Evolutionary conservation across 2,888 invertebrate species (phyloP).

Genomic region (Caenorhabditis doughertyi): DNA sequence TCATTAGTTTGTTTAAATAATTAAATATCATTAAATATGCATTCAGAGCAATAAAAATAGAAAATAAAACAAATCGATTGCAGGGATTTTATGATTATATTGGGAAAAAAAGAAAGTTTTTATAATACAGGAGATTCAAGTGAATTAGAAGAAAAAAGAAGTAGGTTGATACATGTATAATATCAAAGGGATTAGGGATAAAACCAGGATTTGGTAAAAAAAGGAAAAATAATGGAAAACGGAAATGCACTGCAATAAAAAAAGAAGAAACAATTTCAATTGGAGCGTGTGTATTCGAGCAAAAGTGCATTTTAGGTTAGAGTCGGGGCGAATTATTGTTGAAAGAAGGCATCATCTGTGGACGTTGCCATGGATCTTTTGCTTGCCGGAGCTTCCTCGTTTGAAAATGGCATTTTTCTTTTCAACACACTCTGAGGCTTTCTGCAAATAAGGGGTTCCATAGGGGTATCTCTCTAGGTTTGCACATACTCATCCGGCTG

Average conservation of each 20-base stretch:
- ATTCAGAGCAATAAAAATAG: too few relatives aligned
- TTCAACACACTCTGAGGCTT: background rate
- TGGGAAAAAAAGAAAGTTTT: too few relatives aligned
- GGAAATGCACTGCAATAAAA: too few relatives aligned
- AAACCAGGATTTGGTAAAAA: too few relatives aligned
- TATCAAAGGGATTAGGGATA: too few relatives aligned
- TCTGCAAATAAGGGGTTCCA: conserved; percentile 3
- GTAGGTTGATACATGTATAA: too few relatives aligned
- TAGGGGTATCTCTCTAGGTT: background rate
- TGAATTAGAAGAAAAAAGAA: too few relatives aligned
- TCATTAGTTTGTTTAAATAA: background rate
- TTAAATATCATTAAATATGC: background rate
- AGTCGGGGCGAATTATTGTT: background rate
- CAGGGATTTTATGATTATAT: too few relatives aligned
- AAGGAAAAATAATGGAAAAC: background rate
- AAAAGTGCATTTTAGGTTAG: background rate
- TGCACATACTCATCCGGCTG: background rate
- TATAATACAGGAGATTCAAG: too few relatives aligned
- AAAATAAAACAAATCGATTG: too few relatives aligned
- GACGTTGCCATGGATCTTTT: conserved; percentile 43
- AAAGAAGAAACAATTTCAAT: background rate
- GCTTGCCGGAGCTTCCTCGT: conserved; percentile 8
- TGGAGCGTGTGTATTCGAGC: background rate
- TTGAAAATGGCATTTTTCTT: background rate
- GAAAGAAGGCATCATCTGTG: conserved; percentile 19